Evolutionary conservation across 2,888 invertebrate species (phyloP), one percentile per base, ranked within the genome.

Genomic region (Neocrepidodera transversa): DNA sequence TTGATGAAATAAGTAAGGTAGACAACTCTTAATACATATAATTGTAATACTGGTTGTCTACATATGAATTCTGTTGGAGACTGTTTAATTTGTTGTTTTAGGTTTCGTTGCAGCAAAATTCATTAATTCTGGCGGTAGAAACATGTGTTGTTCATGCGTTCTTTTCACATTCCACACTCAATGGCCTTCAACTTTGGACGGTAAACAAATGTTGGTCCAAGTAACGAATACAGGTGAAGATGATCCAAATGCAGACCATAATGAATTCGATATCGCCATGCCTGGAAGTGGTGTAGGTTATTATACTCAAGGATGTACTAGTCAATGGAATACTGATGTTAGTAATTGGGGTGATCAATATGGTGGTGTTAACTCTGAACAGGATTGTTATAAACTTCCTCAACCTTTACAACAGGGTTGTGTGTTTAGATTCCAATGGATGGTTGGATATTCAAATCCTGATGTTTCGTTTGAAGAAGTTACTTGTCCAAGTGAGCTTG

Each of bases 331-430:
- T 2, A 30, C 30, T 30, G 30, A 30, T 10, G 30, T 30, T 6
- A 6, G 6, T 10, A 30, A 10, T 36, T 68, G 68, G 68, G 68
- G 67, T 14, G 64, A 60, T n/a, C 68, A 68, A 56, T 68, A 68
- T 38, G 68, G 68, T 16, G 68, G 68, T 13, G 67, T 66, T 6
- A 13, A 51, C 28, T 60, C 50, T 13, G 65, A 64, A 50, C 57
- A 35, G 10, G 67, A 49, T 7, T 68, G 68, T 51, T 47, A 66
- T 50, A 49, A 61, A 7, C 58, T 68, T 32, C 68, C 68, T 1
- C 26, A 38, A 14, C 30, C 23, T 10, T 50, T 68, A 18, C 58
- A 61, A 56, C 48, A 56, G 4, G 68, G 68, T 11, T 68, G 68
- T 36, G 52, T 57, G 49, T 68, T 68, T 55, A 23, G 58, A 20